Percentiles rank a stretch among this genome's conserved stretches.
These are phyloP conservation scores for Homarus gammarus DNA, from an alignment of 2,888 invertebrate genomes.

Conservation along the genomic window DNA sequence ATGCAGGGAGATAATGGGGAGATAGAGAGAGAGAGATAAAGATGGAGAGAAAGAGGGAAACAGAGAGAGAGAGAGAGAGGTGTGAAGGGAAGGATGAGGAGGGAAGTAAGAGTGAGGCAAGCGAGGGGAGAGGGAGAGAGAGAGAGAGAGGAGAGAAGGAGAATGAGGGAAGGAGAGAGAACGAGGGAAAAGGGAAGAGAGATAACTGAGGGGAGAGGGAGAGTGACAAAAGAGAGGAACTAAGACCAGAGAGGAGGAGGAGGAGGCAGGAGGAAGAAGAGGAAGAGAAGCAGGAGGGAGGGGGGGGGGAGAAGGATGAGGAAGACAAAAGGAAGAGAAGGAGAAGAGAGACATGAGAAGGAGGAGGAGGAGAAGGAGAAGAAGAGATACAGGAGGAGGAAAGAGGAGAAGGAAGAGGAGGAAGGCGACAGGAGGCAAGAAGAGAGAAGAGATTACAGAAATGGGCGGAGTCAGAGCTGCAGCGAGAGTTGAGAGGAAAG, in stretches of 20 bases:
- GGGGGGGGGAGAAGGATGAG: slow-evolving; percentile 9
- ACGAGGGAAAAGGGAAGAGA: neutral
- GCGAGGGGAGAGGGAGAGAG: neutral
- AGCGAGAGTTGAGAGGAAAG: slow-evolving; percentile 14
- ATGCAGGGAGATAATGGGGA: neutral
- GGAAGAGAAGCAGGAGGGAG: neutral
- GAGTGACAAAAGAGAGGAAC: neutral
- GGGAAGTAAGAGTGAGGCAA: neutral
- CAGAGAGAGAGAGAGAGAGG: neutral
- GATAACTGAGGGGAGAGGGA: neutral
- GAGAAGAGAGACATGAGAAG: neutral
- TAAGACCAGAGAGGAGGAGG: neutral
- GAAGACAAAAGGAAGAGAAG: neutral
- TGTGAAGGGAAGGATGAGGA: neutral
- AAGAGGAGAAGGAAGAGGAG: neutral
- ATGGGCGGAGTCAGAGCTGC: slow-evolving; percentile 11
- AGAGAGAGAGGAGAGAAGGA: neutral
- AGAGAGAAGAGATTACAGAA: slow-evolving; percentile 3
- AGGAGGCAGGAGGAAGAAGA: slow-evolving; percentile 5
- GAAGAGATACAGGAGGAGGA: neutral
- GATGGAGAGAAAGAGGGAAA: neutral
- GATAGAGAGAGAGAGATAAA: neutral
- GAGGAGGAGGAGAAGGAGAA: neutral
- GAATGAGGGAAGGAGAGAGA: neutral
- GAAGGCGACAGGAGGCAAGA: neutral